Evolutionary conservation across 30 jellyfish, hydroid and myxozoan species (phyloP).

Genomic region (Aurelia sp.): DNA sequence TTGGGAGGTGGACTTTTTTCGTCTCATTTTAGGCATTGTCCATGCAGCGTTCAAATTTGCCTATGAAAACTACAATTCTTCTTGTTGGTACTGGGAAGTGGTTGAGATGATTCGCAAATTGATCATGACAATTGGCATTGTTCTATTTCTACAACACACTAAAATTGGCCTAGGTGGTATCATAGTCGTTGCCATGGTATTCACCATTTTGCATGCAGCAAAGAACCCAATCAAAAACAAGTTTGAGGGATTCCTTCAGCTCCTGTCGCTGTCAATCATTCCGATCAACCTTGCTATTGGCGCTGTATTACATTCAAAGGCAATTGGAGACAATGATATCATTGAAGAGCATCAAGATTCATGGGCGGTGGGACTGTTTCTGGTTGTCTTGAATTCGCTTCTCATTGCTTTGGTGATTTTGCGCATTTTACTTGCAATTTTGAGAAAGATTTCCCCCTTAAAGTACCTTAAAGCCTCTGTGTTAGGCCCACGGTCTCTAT

Average conservation of each 20-base stretch:
- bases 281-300: constrained; percentile 22
- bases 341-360: neutral
- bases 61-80: constrained; percentile 28
- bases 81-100: constrained; percentile 46
- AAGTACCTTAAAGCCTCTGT: neutral
- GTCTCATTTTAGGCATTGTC: neutral
- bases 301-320: constrained; percentile 13
- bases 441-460: neutral
- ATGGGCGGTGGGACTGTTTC: too few relatives aligned
- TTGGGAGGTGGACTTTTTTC: too few relatives aligned
- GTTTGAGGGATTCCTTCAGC: constrained; percentile 20
- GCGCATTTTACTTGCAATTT: too few relatives aligned
- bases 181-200: constrained; percentile 17
- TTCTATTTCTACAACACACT: neutral
- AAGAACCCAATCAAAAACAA: constrained; percentile 14
- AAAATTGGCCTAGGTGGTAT: constrained; percentile 12
- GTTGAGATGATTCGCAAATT: constrained; percentile 36
- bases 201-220: constrained; percentile 30
- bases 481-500: too few relatives aligned
- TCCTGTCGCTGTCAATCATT: constrained; percentile 12
- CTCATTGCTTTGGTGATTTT: too few relatives aligned
- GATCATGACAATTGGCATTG: constrained; percentile 38
- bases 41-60: constrained; percentile 15
- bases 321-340: too few relatives aligned
- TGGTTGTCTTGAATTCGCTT: too few relatives aligned